These are phyloP conservation scores for Scaptodrosophila lebanonensis DNA, from an alignment of 1,140 invertebrate genomes.

Conservation along the genomic window DNA sequence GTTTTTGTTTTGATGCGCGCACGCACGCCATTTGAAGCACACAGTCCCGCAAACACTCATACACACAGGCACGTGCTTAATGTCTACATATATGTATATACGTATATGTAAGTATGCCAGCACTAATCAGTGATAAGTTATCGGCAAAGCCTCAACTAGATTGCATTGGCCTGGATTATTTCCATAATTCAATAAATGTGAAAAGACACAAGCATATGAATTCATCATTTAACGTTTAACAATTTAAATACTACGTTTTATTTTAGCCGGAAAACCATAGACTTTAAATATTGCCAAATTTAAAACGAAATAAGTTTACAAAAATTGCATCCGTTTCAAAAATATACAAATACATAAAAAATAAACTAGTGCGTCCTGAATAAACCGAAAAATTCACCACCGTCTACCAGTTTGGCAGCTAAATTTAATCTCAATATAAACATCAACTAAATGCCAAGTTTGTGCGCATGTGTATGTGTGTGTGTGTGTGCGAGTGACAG, in stretches of 20 bases:
- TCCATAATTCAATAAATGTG: slow-evolving; percentile 57
- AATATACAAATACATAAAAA: slow-evolving; percentile 16
- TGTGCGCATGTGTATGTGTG: background rate
- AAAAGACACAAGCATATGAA: slow-evolving; percentile 11
- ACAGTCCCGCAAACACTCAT: background rate
- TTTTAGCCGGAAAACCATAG: slow-evolving; percentile 10
- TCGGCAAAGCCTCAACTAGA: too few species aligned
- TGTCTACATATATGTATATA: slow-evolving; percentile 30
- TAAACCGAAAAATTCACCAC: slow-evolving; percentile 10
- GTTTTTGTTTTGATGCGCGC: slow-evolving; percentile 62
- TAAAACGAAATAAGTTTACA: slow-evolving; percentile 19
- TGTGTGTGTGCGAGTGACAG: slow-evolving; percentile 2
- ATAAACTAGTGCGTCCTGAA: background rate
- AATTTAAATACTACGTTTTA: background rate
- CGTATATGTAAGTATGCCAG: slow-evolving; percentile 14
- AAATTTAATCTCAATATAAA: too few species aligned
- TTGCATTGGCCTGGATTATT: slow-evolving; percentile 52
- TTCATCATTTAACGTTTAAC: background rate
- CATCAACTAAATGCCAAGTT: slow-evolving; percentile 25
- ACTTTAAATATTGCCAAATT: slow-evolving; percentile 53
- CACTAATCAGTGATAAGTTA: slow-evolving; percentile 51
- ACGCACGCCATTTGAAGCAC: slow-evolving; percentile 12
- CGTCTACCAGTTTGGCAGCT: too few species aligned
- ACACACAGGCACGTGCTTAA: slow-evolving; percentile 1
- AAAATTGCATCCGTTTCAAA: slow-evolving; percentile 28